Base-by-base conservation (phyloP, 2,797 vertebrate species). In the Epinephelus coioides region DNA sequence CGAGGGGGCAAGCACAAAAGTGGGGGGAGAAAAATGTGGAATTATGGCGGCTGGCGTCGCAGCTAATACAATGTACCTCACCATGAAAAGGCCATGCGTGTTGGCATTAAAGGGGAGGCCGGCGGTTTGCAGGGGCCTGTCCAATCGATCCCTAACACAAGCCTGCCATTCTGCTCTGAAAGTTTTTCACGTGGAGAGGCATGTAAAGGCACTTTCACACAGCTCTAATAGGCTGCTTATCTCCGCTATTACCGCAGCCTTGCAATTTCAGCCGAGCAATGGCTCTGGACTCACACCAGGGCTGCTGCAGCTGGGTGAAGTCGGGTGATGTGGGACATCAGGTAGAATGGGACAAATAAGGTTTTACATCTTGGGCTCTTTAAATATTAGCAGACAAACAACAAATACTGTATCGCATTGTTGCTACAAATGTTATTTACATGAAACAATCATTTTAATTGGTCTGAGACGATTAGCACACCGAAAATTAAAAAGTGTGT, bases 121-220 rank as follows among this genome's bases (percentile, higher is more conserved):
- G 71, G 47, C 38, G 71, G 71, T 78, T 65, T 17, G 65, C 65
- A 46, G 69, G 30, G 55, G 81, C 79, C 69, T 60, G 64, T 75
- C 91, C 73, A 86, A 91, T 91, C 46, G 51, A 93, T 92, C 79
- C 21, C 78, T 15, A 47, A 73, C 75, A 59, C 73, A 23, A 56
- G 78, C 38, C 63, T 76, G 76, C 38, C 74, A 67, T 78, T 85
- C 67, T 55, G 68, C 78, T 64, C 57, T 49, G 72, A 81, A 72
- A 57, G 76, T 78, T 80, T 80, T 84, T 54, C 79, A 66, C 23
- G 47, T 82, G 57, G 69, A 0, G 59, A 69, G 71, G 78, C 78
- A 69, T 72, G n/a, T 76, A 83, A 89, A 87, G 73, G 79, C 85
- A 80, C 77, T 86, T 89, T 88, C 72, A 76, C 78, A 61, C 80